Evolutionary conservation across 2,888 invertebrate species (phyloP), one percentile per base, ranked within the genome.

Genomic region (Microctonus brassicae): DNA sequence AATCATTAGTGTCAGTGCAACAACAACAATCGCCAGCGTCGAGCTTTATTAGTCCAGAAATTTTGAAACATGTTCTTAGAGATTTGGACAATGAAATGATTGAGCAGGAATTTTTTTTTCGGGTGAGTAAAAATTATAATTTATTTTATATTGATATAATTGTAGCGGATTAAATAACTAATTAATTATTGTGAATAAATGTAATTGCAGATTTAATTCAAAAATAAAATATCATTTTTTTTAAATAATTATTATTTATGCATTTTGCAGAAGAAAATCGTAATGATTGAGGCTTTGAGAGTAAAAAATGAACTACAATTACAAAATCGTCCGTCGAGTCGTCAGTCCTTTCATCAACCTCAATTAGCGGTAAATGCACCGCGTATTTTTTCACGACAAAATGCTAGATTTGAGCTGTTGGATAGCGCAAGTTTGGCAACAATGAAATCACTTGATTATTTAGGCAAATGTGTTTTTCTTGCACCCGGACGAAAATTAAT

Each of bases 331-430:
- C 79, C 79, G 70, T 58, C 77, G 58, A 77, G 78, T 47, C 82
- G 81, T 73, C 63, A 74, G n/a, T 70, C 72, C n/a, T 33, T 65
- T 71, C 65, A 52, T 47, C 66, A 62, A 64, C 64, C 72, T 24
- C 85, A 91, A 62, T 91, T 77, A 13, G 76, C 83, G 22, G 85
- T 91, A 61, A 91, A 92, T 77, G 89, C 93, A 76, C 95, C 95
- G 0, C 88, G 95, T 58, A 91, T 93, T n/a, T 95, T 94, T 86
- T 92, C 93, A 0, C 90, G 95, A 52, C 91, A 92, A 47, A 93
- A 91, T 75, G 93, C 94, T 0, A 90, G 94, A 76, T 95, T 95
- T 84, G 91, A 94, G 76, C 88, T 96, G 65, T 94, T 95, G 73
- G 92, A 94, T 80, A 89, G 92, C 65, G 85, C 88, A 60, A 88